Evolutionary conservation across 2,888 invertebrate species (phyloP).

Genomic region (Meteorus cinctellus): DNA sequence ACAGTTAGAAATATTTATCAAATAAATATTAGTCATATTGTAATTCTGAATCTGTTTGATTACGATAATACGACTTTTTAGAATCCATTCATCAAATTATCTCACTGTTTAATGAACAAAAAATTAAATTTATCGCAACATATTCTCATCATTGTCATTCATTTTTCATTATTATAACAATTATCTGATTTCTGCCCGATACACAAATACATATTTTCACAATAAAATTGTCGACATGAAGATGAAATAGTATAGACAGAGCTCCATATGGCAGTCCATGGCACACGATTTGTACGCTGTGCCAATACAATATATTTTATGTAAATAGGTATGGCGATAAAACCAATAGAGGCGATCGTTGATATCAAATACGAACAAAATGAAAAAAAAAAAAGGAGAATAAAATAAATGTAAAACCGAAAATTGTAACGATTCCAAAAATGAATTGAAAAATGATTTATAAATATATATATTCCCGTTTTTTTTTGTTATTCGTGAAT

Average conservation of each 20-base stretch:
- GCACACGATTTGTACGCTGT: constrained; percentile 61
- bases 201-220: constrained; percentile 15
- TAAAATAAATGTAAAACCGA: constrained; percentile 44
- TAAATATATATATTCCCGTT: constrained; percentile 36
- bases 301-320: constrained; percentile 68
- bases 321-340: constrained; percentile 59
- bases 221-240: constrained; percentile 30
- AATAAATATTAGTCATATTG: constrained; percentile 12
- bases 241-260: constrained; percentile 37
- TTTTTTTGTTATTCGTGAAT: constrained; percentile 25
- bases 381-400: constrained; percentile 39
- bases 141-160: constrained; percentile 2
- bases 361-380: constrained; percentile 38
- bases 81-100: constrained; percentile 42
- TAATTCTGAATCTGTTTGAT: constrained; percentile 6
- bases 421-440: constrained; percentile 41
- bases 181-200: not conserved
- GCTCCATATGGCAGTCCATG: constrained; percentile 60
- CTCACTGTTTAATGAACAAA: constrained; percentile 34
- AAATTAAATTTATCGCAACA: constrained; percentile 34
- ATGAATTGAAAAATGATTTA: constrained; percentile 46
- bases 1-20: constrained; percentile 48
- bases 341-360: constrained; percentile 44
- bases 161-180: not conserved
- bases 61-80: constrained; percentile 30